Base-by-base conservation (phyloP, 1,140 invertebrate genomes). In the Maconellicoccus hirsutus region DNA sequence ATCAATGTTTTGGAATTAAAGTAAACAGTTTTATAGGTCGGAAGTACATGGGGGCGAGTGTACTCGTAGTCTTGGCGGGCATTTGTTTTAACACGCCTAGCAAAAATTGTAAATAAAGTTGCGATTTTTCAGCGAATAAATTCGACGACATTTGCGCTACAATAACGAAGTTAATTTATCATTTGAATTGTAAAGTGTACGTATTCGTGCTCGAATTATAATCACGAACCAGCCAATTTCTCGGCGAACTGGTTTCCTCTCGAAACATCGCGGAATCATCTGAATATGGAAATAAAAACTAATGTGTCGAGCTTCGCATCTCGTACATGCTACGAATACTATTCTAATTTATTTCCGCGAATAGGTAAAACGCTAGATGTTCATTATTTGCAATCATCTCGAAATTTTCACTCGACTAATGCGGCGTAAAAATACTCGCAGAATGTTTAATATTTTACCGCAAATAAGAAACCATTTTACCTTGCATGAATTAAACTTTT, bases 1-100 rank as follows among this genome's bases (percentile, higher is more conserved):
- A 66, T 66, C 61, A 66, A 66, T 66, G 61, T 66, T 66, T 66
- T 25, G 61, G 61, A 66, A 66, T 25, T 66, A 66, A 66, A 25
- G 61, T 66, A 66, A 66, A 66, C 61, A 66, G n/a, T 52, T 52
- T 66, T 25, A 25, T 66, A 59, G 52, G 52, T 19, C 29, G 29
- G 29, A 33, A 33, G 12, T 33, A 12, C 29, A 33, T 33, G 12
- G 29, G 42, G 2, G 42, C 29, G 3, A 3, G 29, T 33, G 29
- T 33, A 33, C 12, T 6, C 12, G 29, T 33, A 33, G 29, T 33
- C 29, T 33, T 33, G 29, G 42, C 10, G 42, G n/a, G 42, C 12
- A 19, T 52, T 52, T 52, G 42, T 52, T 52, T 52, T 52, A 52
- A 52, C 42, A 16, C 42, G 42, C 16, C n/a, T 14, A 52, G 42